Base-by-base conservation (phyloP, 2,113 vertebrate genomes). In the Narcine bancroftii region DNA sequence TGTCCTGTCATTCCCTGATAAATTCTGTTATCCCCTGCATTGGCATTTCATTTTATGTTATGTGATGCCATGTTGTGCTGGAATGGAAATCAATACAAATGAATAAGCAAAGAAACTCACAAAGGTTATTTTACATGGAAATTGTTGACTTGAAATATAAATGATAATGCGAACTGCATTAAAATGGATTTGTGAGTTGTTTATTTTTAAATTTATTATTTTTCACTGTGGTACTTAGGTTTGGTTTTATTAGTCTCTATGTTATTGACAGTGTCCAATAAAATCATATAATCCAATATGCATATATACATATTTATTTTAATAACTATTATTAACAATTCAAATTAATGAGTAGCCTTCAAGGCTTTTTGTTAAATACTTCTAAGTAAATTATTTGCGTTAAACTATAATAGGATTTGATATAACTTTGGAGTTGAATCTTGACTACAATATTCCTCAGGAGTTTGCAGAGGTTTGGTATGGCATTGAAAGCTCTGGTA, bases 281-380 rank as follows among this genome's bases (percentile, higher is more conserved):
- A 69, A 69, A 69, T 1, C 1, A 69, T 69, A 69, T 69, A 69
- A 24, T 5, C 66, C 7, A 19, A 19, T 85, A 63, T 19, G n/a
- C n/a, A n/a, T n/a, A n/a, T n/a, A n/a, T n/a, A n/a, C n/a, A 87
- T 87, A 60, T 87, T 87, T 56, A 87, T 60, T 19, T 87, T 39
- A 60, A 63, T 87, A 6, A 36, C 53, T 39, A 36, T 87, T 87
- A 63, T 63, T 87, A n/a, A n/a, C 17, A 60, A 56, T 10, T 63
- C 17, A 87, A 87, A 60, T 63, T 63, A 39, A 83, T 87, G 53
- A 60, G 56, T 6, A 60, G 81, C 53, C 33, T 60, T 60, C 81
- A 36, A 56, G 33, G 53, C n/a, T 87, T 56, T 36, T 36, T 87
- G 81, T 4, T 60, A 56, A 60, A 60, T 29, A 17, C n/a, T 63